phyloP scores from a whole-genome alignment of 2,888 invertebrate genomes.

The Sarcophaga caerulescens region DNA sequence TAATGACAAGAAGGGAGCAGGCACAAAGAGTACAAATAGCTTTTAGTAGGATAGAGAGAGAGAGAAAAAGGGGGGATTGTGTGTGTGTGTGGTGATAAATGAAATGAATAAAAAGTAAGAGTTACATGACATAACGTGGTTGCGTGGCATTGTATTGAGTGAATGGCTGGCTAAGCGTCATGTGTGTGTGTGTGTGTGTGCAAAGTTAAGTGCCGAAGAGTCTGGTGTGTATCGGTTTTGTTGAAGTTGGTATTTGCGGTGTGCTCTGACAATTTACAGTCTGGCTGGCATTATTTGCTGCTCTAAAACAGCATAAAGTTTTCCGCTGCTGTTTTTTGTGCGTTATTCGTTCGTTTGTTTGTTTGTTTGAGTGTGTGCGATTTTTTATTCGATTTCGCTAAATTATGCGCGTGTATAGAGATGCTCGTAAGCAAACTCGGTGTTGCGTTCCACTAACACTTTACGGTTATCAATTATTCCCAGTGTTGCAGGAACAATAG shows the following conservation, averaged over 20 bases:
- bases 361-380: neutral
- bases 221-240: conserved; percentile 58
- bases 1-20: neutral
- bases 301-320: neutral
- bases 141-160: conserved; percentile 43
- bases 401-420: conserved; percentile 54
- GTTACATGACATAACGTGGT: conserved; percentile 60
- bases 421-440: conserved; percentile 37
- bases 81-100: neutral
- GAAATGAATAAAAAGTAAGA: conserved; percentile 55
- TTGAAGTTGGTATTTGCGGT: conserved; percentile 65
- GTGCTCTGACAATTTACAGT: conserved; percentile 64
- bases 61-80: neutral
- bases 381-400: conserved; percentile 39
- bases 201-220: neutral
- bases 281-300: conserved; percentile 60
- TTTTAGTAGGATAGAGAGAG: neutral
- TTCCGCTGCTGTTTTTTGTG: conserved; percentile 35
- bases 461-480: conserved; percentile 59
- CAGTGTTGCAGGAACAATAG: conserved; percentile 28
- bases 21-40: too few relatives aligned
- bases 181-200: neutral
- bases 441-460: conserved; percentile 42
- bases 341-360: neutral
- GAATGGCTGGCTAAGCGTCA: neutral